A percentile compares a stretch with the other conserved stretches of the same genome.
These are phyloP conservation scores for Zaprionus davidi DNA, from an alignment of 1,140 invertebrate genomes.

Conservation along the genomic window DNA sequence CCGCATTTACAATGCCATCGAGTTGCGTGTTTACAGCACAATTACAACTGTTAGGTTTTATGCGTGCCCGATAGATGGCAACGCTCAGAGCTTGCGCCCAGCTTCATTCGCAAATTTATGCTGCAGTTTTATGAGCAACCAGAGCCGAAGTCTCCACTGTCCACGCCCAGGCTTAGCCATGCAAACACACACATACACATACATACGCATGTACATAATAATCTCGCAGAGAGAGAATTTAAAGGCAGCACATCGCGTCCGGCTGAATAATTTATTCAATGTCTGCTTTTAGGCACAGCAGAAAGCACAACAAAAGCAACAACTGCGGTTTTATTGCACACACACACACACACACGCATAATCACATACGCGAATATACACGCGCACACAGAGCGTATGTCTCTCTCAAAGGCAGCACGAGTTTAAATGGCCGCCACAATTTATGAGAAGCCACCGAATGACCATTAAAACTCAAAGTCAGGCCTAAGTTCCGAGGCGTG, in stretches of 20 bases:
- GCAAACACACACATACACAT: neutral
- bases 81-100: constrained; percentile 24
- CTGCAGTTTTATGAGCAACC: constrained; percentile 75
- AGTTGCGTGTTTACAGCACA: constrained; percentile 82
- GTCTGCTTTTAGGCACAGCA: constrained; percentile 75
- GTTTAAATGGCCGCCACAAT: constrained; percentile 69
- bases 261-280: constrained; percentile 81
- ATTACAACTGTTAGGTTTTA: constrained; percentile 82
- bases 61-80: constrained; percentile 60
- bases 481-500: constrained; percentile 45
- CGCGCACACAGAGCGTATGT: neutral
- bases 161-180: constrained; percentile 11
- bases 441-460: constrained; percentile 72
- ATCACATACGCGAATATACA: constrained; percentile 13
- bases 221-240: constrained; percentile 60
- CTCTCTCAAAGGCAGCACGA: constrained; percentile 45
- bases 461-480: constrained; percentile 69
- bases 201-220: constrained; percentile 56
- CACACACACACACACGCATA: constrained; percentile 38
- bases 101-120: constrained; percentile 58
- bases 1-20: constrained; percentile 70
- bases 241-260: constrained; percentile 48
- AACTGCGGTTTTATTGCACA: constrained; percentile 73
- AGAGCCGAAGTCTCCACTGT: constrained; percentile 39
- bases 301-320: constrained; percentile 40